A percentile compares a stretch with the other conserved stretches of the same genome.
Conservation (phyloP, 2,797 vertebrate genomes). For the Yasuhikotakia modesta region DNA sequence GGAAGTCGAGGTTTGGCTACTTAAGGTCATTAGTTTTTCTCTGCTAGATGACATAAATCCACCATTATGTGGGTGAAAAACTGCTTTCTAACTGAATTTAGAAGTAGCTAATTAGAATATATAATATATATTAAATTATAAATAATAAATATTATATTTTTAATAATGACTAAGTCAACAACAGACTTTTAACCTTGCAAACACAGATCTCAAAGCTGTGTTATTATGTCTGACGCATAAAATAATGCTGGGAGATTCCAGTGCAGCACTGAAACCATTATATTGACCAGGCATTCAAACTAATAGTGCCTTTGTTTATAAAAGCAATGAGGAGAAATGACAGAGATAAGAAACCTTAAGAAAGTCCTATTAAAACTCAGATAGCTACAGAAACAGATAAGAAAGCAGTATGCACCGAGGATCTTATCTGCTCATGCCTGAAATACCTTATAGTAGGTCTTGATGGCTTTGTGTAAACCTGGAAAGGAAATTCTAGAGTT, state of each 20-base stretch:
- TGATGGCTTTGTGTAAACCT: slow-evolving; percentile 2
- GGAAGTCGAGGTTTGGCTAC: background rate
- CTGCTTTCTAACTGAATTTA: no score
- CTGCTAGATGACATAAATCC: no score
- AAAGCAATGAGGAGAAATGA: slow-evolving; percentile 11
- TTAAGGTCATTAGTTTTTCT: background rate
- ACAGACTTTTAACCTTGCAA: background rate
- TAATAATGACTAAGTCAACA: background rate
- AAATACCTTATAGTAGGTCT: slow-evolving; percentile 5
- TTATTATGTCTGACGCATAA: slow-evolving; percentile 3
- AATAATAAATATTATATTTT: no score
- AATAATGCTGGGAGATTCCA: background rate
- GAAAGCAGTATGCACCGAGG: background rate
- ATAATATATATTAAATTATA: no score
- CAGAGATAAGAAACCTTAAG: slow-evolving; percentile 21
- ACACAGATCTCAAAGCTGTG: background rate
- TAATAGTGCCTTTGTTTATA: slow-evolving; percentile 15
- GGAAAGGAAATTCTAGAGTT: background rate
- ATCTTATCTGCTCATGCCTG: slow-evolving; percentile 15
- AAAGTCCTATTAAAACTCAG: slow-evolving; percentile 2
- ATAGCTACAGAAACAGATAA: slow-evolving; percentile 32
- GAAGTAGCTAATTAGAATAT: no score
- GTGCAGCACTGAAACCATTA: background rate
- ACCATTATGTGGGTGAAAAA: no score
- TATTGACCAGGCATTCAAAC: background rate